Base-by-base conservation (phyloP, 1,140 invertebrate species). In the Subanguina moxae region DNA sequence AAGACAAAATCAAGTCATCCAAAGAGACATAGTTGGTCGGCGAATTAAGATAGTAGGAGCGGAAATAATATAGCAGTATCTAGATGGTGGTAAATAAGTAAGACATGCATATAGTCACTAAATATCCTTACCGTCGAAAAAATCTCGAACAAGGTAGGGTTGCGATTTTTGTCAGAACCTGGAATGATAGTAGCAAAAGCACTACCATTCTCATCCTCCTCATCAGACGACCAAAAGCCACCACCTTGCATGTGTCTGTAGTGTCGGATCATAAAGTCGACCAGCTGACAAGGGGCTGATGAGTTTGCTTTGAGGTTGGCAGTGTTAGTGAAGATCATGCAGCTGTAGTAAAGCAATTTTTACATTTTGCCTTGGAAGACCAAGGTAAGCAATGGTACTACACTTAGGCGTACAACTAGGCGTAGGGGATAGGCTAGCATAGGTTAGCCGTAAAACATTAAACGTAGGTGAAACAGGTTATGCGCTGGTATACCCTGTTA, bases 21-120 rank as follows among this genome's bases (percentile, higher is more conserved):
- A 73, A 67, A 23, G 79, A 74, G 1, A 82, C 80, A 11, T 74
- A 63, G 9, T 73, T 78, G 9, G 77, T 77, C 1, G 80, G 80
- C 15, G 80, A 82, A 59, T 82, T 82, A 11, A 82, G 45, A 64
- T 80, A 82, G 62, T 75, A 82, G 13, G 80, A 82, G 11, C 80
- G 77, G 17, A 82, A 70, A 66, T 73, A 82, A 58, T 82, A 78
- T 0, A 82, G 63, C 57, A 80, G 65, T 11, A 80, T 75, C 77
- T 78, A 43, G 63, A 42, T 45, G 11, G 43, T 11, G 43, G 43
- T n/a, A n/a, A n/a, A n/a, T n/a, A n/a, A n/a, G n/a, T n/a, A 45
- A 13, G 43, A 11, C 43, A 13, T 45, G n/a, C n/a, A 45, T 45
- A 45, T 45, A 11, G 11, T 13, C n/a, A 45, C n/a, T 45, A 45